Evolutionary conservation across 1,140 invertebrate species (phyloP).

Genomic region (Octopus sinensis): DNA sequence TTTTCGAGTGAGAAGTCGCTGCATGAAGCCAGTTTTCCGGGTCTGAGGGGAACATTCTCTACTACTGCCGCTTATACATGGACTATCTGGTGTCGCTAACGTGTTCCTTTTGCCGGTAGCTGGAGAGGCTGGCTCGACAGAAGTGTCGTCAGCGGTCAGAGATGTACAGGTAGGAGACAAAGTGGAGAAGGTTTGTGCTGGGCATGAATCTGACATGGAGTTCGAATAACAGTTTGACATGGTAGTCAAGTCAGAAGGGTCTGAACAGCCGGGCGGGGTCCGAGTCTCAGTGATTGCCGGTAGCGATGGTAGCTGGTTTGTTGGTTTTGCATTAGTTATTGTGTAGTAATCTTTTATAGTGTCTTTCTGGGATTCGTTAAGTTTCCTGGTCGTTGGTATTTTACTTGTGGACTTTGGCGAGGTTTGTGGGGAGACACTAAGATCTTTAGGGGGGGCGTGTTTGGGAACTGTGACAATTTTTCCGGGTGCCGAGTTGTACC

Average conservation of each 20-base stretch:
- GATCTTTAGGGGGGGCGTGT: constrained; percentile 27
- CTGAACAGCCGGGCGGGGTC: constrained; percentile 40
- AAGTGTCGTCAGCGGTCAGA: constrained; percentile 6
- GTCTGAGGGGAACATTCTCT: neutral
- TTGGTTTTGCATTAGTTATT: constrained; percentile 16
- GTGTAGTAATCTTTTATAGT: constrained; percentile 25
- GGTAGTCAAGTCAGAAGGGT: constrained; percentile 25
- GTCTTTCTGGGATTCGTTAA: constrained; percentile 17
- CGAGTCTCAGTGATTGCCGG: constrained; percentile 40
- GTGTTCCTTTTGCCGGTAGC: constrained; percentile 13
- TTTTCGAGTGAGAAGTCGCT: constrained; percentile 46
- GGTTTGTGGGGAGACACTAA: constrained; percentile 9
- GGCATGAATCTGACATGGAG: constrained; percentile 14
- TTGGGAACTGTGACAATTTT: constrained; percentile 48
- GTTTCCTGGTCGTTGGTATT: constrained; percentile 7
- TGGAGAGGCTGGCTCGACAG: neutral
- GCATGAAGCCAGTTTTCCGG: constrained; percentile 43
- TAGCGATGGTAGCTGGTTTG: constrained; percentile 33
- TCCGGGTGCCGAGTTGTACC: constrained; percentile 48
- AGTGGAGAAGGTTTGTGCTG: constrained; percentile 20
- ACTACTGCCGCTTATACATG: constrained; percentile 6
- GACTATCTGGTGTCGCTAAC: constrained; percentile 17
- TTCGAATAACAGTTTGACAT: neutral
- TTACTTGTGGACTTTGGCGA: neutral
- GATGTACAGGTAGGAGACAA: constrained; percentile 21